A percentile compares a stretch with the other conserved stretches of the same genome.
phyloP scores from a whole-genome alignment of 2,113 vertebrate species.

The Nesoenas mayeri region DNA sequence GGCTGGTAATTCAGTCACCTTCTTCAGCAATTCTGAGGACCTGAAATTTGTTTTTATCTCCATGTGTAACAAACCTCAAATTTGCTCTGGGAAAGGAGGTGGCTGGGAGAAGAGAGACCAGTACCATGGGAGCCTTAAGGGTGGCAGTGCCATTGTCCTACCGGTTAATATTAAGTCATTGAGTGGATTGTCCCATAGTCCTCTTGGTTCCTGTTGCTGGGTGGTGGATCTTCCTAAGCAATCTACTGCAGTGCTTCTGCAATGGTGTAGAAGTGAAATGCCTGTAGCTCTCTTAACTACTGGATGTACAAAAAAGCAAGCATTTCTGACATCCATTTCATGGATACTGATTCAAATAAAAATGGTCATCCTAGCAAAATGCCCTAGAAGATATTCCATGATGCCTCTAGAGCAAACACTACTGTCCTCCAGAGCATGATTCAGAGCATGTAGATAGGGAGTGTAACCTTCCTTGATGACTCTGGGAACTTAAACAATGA shows the following conservation, averaged over 20 bases:
- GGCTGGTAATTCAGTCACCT: neutral
- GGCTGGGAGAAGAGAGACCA: neutral
- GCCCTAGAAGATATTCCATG: neutral
- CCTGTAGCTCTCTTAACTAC: neutral
- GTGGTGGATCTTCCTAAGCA: neutral
- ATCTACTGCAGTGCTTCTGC: neutral
- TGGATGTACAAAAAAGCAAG: neutral
- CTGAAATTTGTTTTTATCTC: neutral
- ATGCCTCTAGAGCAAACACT: neutral
- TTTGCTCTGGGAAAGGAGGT: accelerated
- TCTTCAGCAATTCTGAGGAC: neutral
- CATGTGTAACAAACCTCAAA: accelerated
- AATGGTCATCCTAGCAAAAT: neutral
- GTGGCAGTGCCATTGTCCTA: neutral
- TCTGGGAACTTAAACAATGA: neutral
- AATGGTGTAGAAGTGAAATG: neutral
- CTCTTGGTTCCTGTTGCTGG: neutral
- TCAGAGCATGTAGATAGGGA: neutral
- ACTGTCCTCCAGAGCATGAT: neutral
- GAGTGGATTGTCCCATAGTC: neutral
- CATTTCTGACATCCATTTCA: neutral
- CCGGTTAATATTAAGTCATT: neutral
- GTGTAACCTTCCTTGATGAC: neutral
- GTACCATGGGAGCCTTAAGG: accelerated
- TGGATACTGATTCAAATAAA: neutral